A percentile compares a stretch with the other conserved stretches of the same genome.
phyloP scores from a whole-genome alignment of 1,140 invertebrate species.

The Chionoecetes opilio region DNA sequence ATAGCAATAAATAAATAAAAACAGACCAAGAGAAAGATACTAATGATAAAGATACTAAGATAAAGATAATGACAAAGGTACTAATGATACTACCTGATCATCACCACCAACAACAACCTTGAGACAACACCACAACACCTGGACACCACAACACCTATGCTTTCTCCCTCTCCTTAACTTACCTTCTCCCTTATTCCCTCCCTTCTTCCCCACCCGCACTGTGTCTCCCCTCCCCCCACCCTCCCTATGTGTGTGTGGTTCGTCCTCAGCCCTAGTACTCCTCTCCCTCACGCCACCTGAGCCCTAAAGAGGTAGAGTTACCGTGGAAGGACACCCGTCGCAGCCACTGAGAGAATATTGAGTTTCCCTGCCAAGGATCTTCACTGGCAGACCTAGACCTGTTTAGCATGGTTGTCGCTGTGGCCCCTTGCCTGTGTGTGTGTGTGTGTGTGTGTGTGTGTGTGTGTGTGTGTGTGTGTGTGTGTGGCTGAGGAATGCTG shows the following conservation, averaged over 20 bases:
- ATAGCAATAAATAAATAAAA: background rate
- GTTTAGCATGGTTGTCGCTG: background rate
- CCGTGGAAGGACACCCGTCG: slow-evolving; percentile 1
- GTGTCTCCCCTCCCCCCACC: background rate
- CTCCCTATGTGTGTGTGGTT: background rate
- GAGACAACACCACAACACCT: no score
- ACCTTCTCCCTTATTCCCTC: no score
- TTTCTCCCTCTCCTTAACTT: background rate
- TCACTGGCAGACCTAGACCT: background rate
- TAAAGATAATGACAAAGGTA: no score
- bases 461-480: background rate
- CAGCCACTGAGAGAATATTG: background rate
- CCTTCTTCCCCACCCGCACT: background rate
- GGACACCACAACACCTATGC: no score
- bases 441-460: background rate
- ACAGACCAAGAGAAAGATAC: background rate
- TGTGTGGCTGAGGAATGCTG: background rate
- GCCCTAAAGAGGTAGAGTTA: slow-evolving; percentile 18
- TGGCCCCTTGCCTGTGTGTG: background rate
- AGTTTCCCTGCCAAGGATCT: background rate
- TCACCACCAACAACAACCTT: no score
- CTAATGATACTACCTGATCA: no score
- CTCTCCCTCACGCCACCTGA: slow-evolving; percentile 22
- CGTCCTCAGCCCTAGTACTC: background rate
- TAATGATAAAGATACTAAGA: background rate